Evolutionary conservation across 2,113 vertebrate species (phyloP).

Genomic region (Stegastes partitus): DNA sequence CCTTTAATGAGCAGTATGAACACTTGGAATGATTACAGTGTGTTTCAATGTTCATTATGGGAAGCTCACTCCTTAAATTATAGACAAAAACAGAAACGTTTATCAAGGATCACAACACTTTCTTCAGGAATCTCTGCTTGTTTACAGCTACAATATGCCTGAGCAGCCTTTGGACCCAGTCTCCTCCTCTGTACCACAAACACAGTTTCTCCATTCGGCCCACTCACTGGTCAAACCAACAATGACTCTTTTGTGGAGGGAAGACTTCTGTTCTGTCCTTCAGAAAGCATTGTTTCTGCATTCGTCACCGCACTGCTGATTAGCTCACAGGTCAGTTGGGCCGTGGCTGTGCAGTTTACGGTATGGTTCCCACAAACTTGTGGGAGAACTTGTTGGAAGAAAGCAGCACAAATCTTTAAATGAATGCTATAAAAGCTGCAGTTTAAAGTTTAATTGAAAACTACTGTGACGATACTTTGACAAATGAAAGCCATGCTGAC

Average conservation of each 20-base stretch:
- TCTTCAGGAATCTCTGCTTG: slow-evolving; percentile 11
- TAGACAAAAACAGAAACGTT: not conserved
- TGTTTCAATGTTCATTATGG: not conserved
- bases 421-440: not conserved
- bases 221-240: slow-evolving; percentile 69
- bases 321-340: slow-evolving; percentile 64
- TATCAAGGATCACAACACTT: not conserved
- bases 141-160: slow-evolving; percentile 36
- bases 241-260: slow-evolving; percentile 79
- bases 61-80: not conserved
- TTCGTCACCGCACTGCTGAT: slow-evolving; percentile 67
- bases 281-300: slow-evolving; percentile 78
- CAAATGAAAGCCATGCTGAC: not conserved
- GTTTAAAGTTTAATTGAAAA: not conserved
- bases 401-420: not conserved
- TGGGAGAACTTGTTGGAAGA: not conserved
- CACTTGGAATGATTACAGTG: not conserved
- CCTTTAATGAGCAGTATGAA: too few species aligned
- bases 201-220: slow-evolving; percentile 65
- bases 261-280: slow-evolving; percentile 57
- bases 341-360: not conserved
- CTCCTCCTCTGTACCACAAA: slow-evolving; percentile 61
- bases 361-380: not conserved
- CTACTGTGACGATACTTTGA: not conserved
- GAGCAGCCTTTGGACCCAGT: slow-evolving; percentile 51